These are phyloP conservation scores for Clytia hemisphaerica DNA, from an alignment of 30 jellyfish, hydroid and myxozoan species.

Conservation along the genomic window DNA sequence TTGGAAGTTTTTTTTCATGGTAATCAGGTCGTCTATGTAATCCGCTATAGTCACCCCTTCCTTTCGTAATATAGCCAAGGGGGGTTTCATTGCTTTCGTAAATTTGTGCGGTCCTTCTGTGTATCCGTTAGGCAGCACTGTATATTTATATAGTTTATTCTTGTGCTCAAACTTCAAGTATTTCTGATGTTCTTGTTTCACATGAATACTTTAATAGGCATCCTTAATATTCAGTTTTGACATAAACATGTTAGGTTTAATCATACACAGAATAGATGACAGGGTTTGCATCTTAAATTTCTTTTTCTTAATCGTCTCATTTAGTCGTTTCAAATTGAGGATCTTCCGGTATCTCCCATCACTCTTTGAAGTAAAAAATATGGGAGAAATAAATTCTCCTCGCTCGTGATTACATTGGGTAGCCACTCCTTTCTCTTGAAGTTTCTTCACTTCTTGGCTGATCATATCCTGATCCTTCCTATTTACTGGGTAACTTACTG, in stretches of 20 bases:
- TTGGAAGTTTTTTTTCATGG: not conserved
- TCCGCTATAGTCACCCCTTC: slow-evolving; percentile 2
- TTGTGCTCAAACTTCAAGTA: slow-evolving; percentile 7
- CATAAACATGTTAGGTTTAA: not conserved
- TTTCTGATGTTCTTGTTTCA: slow-evolving; percentile 7
- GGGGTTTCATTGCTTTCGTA: slow-evolving; percentile 16
- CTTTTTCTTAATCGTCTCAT: not conserved
- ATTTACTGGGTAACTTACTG: not conserved
- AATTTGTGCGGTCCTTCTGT: slow-evolving; percentile 14
- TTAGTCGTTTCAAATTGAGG: slow-evolving; percentile 8
- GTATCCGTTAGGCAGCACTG: slow-evolving; percentile 19
- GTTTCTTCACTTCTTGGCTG: not conserved
- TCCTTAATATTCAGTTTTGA: slow-evolving; percentile 13
- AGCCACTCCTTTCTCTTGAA: slow-evolving; percentile 10
- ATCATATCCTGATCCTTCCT: not conserved
- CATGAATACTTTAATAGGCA: slow-evolving; percentile 15
- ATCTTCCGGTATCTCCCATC: slow-evolving; percentile 23
- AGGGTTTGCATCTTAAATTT: slow-evolving; percentile 29
- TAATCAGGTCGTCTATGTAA: not conserved
- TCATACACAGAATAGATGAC: not conserved
- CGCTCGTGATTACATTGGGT: not conserved
- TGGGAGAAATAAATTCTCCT: slow-evolving; percentile 20
- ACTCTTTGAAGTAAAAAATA: slow-evolving; percentile 2
- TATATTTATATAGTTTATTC: not conserved
- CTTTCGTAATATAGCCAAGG: slow-evolving; percentile 2